Evolutionary conservation across 2,113 vertebrate genomes (phyloP).

Genomic region (Chionomys nivalis): DNA sequence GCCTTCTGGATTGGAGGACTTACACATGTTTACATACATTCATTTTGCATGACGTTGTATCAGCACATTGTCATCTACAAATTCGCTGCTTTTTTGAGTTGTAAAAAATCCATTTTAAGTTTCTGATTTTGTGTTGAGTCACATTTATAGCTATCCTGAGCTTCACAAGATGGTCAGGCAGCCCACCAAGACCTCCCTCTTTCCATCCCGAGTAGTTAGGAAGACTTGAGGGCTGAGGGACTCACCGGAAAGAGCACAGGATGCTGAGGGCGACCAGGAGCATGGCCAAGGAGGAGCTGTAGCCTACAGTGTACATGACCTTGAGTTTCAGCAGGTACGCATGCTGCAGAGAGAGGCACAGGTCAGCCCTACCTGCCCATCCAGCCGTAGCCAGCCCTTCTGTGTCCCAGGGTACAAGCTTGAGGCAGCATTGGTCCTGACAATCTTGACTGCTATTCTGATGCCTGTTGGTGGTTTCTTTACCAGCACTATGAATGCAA

Average conservation of each 20-base stretch:
- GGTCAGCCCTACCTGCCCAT: not conserved
- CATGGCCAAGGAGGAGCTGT: slow-evolving; percentile 91
- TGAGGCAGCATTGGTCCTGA: not conserved
- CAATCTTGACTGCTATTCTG: not conserved
- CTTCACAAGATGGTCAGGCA: not conserved
- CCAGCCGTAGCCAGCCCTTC: not conserved
- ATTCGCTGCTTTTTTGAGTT: not conserved
- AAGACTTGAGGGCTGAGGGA: not conserved
- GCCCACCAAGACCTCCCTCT: not conserved
- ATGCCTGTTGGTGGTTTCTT: not conserved
- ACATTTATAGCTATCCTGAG: not conserved
- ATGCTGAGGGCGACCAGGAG: slow-evolving; percentile 89
- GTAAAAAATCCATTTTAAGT: not conserved
- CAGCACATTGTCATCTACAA: not conserved
- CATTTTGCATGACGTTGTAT: not conserved
- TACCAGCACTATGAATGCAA: not conserved
- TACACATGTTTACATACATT: not conserved
- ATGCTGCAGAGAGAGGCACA: slow-evolving; percentile 82
- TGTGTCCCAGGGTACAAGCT: not conserved
- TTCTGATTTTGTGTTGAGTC: not conserved
- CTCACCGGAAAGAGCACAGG: slow-evolving; percentile 93
- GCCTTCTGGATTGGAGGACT: not conserved
- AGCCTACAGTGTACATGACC: slow-evolving; percentile 93
- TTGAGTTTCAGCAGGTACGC: slow-evolving; percentile 92
- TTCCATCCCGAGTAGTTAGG: not conserved